Evolutionary conservation across 2,888 invertebrate species (phyloP).

Genomic region (Apodemia duryi): DNA sequence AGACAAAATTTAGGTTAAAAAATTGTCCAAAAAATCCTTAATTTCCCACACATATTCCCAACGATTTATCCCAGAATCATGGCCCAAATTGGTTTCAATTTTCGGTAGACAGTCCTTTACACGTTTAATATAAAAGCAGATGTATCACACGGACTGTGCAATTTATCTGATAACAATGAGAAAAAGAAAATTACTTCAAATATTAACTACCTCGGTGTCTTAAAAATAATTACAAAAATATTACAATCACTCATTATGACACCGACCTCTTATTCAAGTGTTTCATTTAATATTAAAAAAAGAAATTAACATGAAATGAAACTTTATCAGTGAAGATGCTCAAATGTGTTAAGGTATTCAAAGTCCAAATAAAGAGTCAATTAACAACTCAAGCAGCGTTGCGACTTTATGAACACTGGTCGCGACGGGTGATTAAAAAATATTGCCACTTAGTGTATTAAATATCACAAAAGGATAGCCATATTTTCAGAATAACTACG

Average conservation of each 20-base stretch:
- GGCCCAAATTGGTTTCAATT: too few relatives aligned
- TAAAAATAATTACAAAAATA: not conserved
- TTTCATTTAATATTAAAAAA: conserved; percentile 3
- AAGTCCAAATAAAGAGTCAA: conserved; percentile 52
- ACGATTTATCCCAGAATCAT: too few relatives aligned
- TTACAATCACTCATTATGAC: not conserved
- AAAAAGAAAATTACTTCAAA: not conserved
- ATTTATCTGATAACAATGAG: not conserved
- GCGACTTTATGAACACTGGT: conserved; percentile 49
- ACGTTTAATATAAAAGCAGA: not conserved
- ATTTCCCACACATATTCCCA: too few relatives aligned
- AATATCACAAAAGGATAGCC: conserved; percentile 66
- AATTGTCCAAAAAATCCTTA: too few relatives aligned
- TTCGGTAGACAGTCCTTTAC: too few relatives aligned
- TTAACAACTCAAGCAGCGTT: conserved; percentile 55
- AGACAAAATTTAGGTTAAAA: too few relatives aligned
- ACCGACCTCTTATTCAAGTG: not conserved
- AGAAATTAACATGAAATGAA: conserved; percentile 18
- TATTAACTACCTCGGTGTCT: not conserved
- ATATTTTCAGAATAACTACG: conserved; percentile 78
- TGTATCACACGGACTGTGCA: not conserved
- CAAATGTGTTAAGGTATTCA: conserved; percentile 39
- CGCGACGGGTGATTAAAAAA: conserved; percentile 59
- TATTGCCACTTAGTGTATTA: conserved; percentile 61
- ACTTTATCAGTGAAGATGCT: conserved; percentile 32